Conservation (phyloP, 2,888 invertebrate species). For the Atrina japonica region DNA sequence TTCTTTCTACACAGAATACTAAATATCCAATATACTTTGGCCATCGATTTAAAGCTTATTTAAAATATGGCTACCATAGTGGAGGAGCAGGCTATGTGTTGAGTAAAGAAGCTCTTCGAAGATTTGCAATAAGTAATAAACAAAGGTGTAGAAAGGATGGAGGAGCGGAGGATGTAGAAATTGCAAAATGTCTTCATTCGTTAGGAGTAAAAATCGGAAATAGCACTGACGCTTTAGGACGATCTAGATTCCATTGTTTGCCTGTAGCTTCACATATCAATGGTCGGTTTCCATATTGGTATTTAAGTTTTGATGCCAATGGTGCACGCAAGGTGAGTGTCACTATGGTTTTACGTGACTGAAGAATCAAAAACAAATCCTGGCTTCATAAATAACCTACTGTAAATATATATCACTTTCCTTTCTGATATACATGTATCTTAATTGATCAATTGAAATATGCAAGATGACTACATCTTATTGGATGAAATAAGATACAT, state of each 20-base stretch:
- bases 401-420: too few relatives aligned
- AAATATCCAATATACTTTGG: conserved; percentile 90
- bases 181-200: conserved; percentile 72
- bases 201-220: conserved; percentile 69
- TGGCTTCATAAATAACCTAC: too few relatives aligned
- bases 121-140: conserved; percentile 84
- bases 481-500: too few relatives aligned
- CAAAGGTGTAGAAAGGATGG: conserved; percentile 58
- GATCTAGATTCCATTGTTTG: conserved; percentile 75
- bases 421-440: too few relatives aligned
- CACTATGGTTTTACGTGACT: too few relatives aligned
- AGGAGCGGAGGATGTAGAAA: conserved; percentile 75
- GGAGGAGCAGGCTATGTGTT: conserved; percentile 91
- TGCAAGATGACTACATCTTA: too few relatives aligned
- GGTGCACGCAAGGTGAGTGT: conserved; percentile 64
- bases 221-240: conserved; percentile 66
- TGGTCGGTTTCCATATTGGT: conserved; percentile 74
- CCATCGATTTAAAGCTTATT: conserved; percentile 66
- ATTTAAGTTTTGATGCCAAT: conserved; percentile 60
- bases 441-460: too few relatives aligned
- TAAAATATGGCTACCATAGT: conserved; percentile 80
- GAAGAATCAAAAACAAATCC: too few relatives aligned
- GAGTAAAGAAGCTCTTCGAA: conserved; percentile 88
- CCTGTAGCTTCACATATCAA: conserved; percentile 63
- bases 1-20: conserved; percentile 85